Percentiles rank a stretch among this genome's conserved stretches.
Conservation (phyloP, 2,113 vertebrate species). For the Gavia stellata region DNA sequence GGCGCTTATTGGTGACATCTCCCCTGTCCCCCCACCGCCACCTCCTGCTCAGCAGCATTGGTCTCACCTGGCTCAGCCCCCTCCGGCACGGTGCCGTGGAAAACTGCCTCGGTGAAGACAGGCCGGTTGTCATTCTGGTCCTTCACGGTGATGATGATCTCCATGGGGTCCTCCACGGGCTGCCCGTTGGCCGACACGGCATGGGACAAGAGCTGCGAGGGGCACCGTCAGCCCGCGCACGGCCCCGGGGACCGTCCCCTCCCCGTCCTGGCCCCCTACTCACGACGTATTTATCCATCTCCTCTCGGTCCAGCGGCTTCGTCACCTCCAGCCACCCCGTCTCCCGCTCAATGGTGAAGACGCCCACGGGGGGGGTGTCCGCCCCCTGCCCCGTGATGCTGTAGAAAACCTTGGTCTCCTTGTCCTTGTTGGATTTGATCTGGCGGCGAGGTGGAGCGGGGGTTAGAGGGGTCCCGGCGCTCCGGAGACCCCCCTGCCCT, state of each 20-base stretch:
- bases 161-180: conserved; percentile 70
- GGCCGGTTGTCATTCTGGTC: background rate
- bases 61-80: background rate
- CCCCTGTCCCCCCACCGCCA: background rate
- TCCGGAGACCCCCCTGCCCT: accelerated
- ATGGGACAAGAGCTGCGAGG: conserved; percentile 61
- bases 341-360: conserved; percentile 68
- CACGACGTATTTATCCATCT: conserved; percentile 58
- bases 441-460: background rate
- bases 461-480: background rate
- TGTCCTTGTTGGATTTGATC: conserved; percentile 73
- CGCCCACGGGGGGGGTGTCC: conserved; percentile 48
- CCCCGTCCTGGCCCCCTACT: background rate
- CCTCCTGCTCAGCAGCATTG: accelerated
- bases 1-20: background rate
- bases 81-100: background rate
- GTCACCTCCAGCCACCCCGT: conserved; percentile 71
- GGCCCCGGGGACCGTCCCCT: too few relatives aligned
- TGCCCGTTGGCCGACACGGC: conserved; percentile 55
- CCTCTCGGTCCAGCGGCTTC: conserved; percentile 70
- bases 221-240: background rate
- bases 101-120: background rate
- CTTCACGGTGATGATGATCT: conserved; percentile 63
- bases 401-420: conserved; percentile 68
- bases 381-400: conserved; percentile 77